phyloP scores from a whole-genome alignment of 23 tunicate genomes.

The Styela plicata region DNA sequence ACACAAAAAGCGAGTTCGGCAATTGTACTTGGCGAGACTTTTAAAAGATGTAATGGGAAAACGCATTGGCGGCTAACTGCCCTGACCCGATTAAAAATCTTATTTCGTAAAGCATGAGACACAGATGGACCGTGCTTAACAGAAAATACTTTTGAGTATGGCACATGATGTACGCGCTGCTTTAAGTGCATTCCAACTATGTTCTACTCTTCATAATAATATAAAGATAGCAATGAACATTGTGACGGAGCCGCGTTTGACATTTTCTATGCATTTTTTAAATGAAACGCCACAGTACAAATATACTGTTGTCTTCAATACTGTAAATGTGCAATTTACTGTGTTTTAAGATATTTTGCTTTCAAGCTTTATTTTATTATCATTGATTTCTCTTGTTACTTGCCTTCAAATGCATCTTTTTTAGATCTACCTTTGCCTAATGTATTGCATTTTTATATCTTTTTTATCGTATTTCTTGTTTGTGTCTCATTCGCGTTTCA shows the following conservation, averaged over 20 bases:
- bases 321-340: neutral
- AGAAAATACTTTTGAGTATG: too few relatives aligned
- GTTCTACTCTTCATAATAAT: too few relatives aligned
- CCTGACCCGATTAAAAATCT: too few relatives aligned
- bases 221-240: too few relatives aligned
- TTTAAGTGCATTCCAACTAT: too few relatives aligned
- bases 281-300: neutral
- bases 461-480: too few relatives aligned
- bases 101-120: too few relatives aligned
- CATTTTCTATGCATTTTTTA: neutral
- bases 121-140: too few relatives aligned
- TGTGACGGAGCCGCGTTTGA: neutral
- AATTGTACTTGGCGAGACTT: slow-evolving; percentile 2
- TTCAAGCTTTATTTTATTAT: too few relatives aligned
- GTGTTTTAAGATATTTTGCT: neutral
- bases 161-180: too few relatives aligned
- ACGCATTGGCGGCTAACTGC: neutral
- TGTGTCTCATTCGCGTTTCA: too few relatives aligned
- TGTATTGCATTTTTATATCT: neutral
- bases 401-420: neutral
- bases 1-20: neutral
- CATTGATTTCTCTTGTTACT: neutral
- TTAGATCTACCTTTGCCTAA: neutral
- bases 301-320: neutral
- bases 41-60: neutral